Base-by-base conservation (phyloP, 2,888 invertebrate species). In the Drosophila bunnanda region DNA sequence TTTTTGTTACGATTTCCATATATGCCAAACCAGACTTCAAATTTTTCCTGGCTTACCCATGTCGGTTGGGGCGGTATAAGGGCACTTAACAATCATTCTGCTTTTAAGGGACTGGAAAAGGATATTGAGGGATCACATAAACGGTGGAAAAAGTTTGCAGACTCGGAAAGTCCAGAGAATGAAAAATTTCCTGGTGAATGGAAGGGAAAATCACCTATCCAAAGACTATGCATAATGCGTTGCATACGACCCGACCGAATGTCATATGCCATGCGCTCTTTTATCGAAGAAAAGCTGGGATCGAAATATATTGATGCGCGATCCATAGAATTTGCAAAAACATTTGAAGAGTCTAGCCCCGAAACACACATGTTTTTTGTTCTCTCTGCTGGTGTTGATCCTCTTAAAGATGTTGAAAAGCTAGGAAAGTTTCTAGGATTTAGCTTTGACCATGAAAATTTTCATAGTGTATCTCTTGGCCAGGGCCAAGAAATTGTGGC, bases 111-210 rank as follows among this genome's bases (percentile, higher is more conserved):
- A 87, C 93, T 98, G 1, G 98, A 98, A 89, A 96, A 96, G 78
- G 98, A 98, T 90, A 96, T 98, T 76, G 98, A 98, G 92, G 96
- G 97, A 0, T 97, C 98, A 0, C 94, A 95, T 1, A 98, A 98
- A 50, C 94, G 98, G 62, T 99, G 98, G 98, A 96, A 96, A 88
- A 98, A 97, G 90, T 97, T 97, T 88, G 95, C 97, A 0, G 98
- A 98, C 84, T 96, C 97, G 22, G 98, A 98, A 91, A 96, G 95
- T 71, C 98, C 98, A 0, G 98, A 99, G 92, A 95, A 96, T 85
- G 98, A 98, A 91, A 98, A 97, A 91, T 94, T 98, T 79, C 98
- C 98, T 0, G 98, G 98, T 68, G 98, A 98, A 89, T 99, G 98
- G 98, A 98, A 98, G 91, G 96, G 96, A 88, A 98, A 98, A 91